Evolutionary conservation across 2,797 vertebrate species (phyloP).

Genomic region (Sebastes minor): DNA sequence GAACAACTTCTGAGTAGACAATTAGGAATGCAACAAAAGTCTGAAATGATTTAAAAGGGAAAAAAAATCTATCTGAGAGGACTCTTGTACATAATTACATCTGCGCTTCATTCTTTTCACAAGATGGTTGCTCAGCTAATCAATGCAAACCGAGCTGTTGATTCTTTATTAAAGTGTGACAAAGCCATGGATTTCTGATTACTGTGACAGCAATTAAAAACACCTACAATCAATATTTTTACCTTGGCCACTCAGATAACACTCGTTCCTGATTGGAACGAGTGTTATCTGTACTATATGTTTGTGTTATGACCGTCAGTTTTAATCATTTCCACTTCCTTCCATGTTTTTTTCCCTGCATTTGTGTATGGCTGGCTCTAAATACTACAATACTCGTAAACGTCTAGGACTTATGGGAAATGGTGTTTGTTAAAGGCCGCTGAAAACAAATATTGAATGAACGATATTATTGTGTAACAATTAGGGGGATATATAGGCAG

Average conservation of each 20-base stretch:
- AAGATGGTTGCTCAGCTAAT: constrained; percentile 41
- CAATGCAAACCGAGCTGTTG: constrained; percentile 16
- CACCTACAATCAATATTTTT: neutral
- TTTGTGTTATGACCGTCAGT: neutral
- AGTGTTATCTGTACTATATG: neutral
- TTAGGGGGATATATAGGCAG: too few relatives aligned
- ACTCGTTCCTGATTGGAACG: neutral
- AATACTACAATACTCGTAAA: neutral
- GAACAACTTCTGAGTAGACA: constrained; percentile 66
- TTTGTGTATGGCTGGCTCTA: neutral
- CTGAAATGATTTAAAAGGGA: constrained; percentile 50
- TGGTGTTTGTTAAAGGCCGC: neutral
- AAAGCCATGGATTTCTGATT: constrained; percentile 48
- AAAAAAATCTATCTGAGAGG: constrained; percentile 39
- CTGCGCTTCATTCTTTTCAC: constrained; percentile 36
- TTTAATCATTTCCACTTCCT: neutral
- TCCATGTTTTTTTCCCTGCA: neutral
- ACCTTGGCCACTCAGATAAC: neutral
- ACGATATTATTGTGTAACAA: neutral
- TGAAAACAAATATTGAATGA: neutral
- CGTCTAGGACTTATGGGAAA: neutral
- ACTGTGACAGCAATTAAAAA: constrained; percentile 23
- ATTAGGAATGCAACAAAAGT: constrained; percentile 65
- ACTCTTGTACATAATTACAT: constrained; percentile 56
- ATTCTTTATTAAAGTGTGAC: constrained; percentile 49